A percentile compares a stretch with the other conserved stretches of the same genome.
phyloP scores from a whole-genome alignment of 2,888 invertebrate species.

The Nomada fabriciana region DNA sequence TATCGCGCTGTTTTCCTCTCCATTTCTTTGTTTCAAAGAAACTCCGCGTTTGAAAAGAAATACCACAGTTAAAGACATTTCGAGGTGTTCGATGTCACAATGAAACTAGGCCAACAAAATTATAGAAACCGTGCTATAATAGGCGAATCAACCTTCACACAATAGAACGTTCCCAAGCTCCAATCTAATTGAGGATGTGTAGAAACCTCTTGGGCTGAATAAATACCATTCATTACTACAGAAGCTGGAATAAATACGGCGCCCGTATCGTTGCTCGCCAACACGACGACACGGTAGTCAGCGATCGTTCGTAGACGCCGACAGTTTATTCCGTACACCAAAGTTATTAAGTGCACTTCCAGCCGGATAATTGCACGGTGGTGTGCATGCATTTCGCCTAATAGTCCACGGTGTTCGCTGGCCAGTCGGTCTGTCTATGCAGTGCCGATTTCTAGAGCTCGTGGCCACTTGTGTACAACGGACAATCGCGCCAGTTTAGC shows the following conservation, averaged over 20 bases:
- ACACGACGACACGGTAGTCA: slow-evolving; percentile 53
- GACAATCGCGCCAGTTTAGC: slow-evolving; percentile 49
- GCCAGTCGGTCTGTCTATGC: slow-evolving; percentile 37
- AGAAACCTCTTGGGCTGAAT: slow-evolving; percentile 51
- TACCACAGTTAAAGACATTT: neutral
- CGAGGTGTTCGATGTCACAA: neutral
- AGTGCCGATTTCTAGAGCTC: slow-evolving; percentile 19
- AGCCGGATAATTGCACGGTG: slow-evolving; percentile 70
- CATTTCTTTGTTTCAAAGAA: neutral
- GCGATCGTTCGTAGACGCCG: slow-evolving; percentile 49
- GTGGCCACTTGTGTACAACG: slow-evolving; percentile 48
- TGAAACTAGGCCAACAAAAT: neutral
- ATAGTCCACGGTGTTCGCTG: slow-evolving; percentile 47
- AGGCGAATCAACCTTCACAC: neutral
- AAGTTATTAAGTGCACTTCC: slow-evolving; percentile 73
- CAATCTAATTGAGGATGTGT: neutral
- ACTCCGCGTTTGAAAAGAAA: neutral
- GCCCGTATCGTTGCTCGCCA: slow-evolving; percentile 48
- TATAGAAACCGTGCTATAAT: neutral
- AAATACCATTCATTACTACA: slow-evolving; percentile 50
- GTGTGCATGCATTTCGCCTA: slow-evolving; percentile 68
- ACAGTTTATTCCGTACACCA: slow-evolving; percentile 70
- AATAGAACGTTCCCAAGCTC: neutral
- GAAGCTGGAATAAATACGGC: slow-evolving; percentile 57
- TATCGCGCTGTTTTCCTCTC: neutral